Evolutionary conservation across 2,113 vertebrate genomes (phyloP).

Genomic region (Bubo blakistoni): DNA sequence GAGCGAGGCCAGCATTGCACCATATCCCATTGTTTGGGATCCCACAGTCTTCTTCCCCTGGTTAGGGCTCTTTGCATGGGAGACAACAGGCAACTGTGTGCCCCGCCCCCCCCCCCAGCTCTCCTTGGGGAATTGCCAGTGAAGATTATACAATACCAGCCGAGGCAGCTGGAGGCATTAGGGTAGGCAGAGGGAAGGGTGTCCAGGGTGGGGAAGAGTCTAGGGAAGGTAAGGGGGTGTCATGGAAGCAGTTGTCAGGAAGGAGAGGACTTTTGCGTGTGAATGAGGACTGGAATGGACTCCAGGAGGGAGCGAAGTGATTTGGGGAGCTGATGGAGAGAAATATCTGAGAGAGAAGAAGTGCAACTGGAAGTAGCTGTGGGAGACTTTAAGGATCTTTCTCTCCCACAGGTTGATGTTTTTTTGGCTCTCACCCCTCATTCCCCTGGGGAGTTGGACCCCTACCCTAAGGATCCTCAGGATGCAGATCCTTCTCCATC

Average conservation of each 20-base stretch:
- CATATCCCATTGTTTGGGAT: constrained; percentile 1
- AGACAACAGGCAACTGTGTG: rapidly evolving
- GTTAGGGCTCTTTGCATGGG: not conserved
- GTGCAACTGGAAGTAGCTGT: not conserved
- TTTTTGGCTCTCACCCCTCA: not conserved
- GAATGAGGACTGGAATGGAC: not conserved
- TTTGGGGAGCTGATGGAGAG: not conserved
- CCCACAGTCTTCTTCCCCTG: not conserved
- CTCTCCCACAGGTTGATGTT: not conserved
- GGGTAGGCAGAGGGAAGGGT: not conserved
- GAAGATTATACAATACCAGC: not conserved
- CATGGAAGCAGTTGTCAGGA: not conserved
- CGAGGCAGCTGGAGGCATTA: not conserved
- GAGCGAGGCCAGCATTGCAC: not conserved
- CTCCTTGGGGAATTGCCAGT: not conserved
- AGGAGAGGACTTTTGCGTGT: not conserved
- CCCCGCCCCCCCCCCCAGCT: not conserved
- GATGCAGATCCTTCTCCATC: not conserved
- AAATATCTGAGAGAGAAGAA: not conserved
- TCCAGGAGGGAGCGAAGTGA: not conserved
- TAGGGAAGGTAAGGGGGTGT: not conserved
- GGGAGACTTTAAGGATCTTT: not conserved
- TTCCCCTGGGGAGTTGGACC: not conserved
- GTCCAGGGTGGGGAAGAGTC: not conserved
- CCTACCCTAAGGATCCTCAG: not conserved